Base-by-base conservation (phyloP, 2,113 vertebrate genomes). In the Dunckerocampus dactyliophorus region DNA sequence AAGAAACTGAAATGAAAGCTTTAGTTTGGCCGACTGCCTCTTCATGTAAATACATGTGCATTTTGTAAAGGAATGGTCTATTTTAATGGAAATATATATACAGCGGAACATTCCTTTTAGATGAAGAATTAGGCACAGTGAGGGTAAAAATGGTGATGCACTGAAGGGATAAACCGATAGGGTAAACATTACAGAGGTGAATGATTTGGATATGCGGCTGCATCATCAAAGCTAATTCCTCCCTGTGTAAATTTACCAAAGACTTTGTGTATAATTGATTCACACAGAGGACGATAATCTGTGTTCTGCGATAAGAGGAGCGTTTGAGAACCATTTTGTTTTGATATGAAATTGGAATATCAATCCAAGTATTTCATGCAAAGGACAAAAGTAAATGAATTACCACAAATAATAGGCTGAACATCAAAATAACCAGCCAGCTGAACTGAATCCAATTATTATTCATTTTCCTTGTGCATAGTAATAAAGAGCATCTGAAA, bases 1-100 rank as follows among this genome's bases (percentile, higher is more conserved):
- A 71, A 65, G 68, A 75, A 85, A 73, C 24, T 72, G 67, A 83
- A 87, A 87, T 88, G 72, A 87, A 85, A 82, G 79, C 81, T 88
- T 83, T 82, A 76, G 62, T 62, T 59, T 31, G 63, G 78, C 81
- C 84, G 71, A 69, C 63, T 82, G 84, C 70, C 61, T 84, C 71
- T 72, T 71, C 59, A 72, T 75, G 83, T 83, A 66, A 85, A 85
- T 87, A 79, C 80, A 70, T 79, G 65, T 76, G 76, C 74, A 74
- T 82, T 86, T 68, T 82, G 68, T 77, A 71, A 57, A 72, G 67
- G 77, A 54, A 58, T 51, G 58, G 61, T 59, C 63, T 28, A 20
- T 59, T 82, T 76, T 78, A 83, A 83, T 83, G 79, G 74, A 85
- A 89, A 78, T 51, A 63, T 79, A 75, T 64, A 70, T 59, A 66